Conservation (phyloP, 2,888 invertebrate genomes). For the Conistra vaccinii region DNA sequence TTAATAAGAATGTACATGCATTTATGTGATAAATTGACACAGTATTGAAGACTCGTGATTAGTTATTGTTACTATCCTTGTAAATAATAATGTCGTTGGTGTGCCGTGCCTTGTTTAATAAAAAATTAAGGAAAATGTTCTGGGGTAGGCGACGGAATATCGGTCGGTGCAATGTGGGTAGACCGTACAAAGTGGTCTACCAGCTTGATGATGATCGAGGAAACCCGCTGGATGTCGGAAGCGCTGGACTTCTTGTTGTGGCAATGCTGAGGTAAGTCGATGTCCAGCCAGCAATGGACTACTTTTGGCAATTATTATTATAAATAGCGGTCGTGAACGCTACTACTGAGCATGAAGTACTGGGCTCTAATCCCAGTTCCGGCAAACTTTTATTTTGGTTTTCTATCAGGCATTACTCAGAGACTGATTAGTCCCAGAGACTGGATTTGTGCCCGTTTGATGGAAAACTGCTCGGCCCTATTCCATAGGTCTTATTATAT, state of each 20-base stretch:
- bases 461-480: too few species aligned
- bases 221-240: background rate
- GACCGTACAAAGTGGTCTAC: background rate
- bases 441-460: background rate
- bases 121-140: too few species aligned
- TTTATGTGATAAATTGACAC: too few species aligned
- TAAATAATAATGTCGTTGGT: too few species aligned
- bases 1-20: too few species aligned
- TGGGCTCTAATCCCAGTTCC: background rate
- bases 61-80: too few species aligned
- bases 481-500: too few species aligned
- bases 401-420: too few species aligned
- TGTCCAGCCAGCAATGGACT: background rate
- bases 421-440: too few species aligned
- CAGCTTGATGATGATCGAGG: background rate
- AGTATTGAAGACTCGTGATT: too few species aligned
- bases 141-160: too few species aligned
- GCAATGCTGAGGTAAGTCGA: background rate
- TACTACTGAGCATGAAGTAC: background rate
- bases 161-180: background rate
- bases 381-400: background rate
- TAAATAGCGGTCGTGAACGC: background rate
- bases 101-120: too few species aligned
- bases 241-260: background rate
- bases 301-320: background rate